Percentiles rank a stretch among this genome's conserved stretches.
These are phyloP conservation scores for Himalopsyche japonica DNA, from an alignment of 2,888 invertebrate species.

Conservation along the genomic window DNA sequence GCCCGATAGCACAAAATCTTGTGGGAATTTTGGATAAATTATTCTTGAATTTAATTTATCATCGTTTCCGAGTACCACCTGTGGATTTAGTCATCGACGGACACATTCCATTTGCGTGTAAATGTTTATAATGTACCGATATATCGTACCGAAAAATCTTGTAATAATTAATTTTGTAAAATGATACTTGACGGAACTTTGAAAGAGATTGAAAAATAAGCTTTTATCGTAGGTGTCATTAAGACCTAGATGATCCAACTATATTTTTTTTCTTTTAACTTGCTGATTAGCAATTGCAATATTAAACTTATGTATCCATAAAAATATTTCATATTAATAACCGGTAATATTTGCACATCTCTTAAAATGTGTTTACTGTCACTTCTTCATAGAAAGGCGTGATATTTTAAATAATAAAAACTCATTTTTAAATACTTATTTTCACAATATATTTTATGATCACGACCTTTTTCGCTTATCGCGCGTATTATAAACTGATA, in stretches of 20 bases:
- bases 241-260: neutral
- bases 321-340: too few relatives aligned
- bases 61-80: slow-evolving; percentile 14
- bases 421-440: too few relatives aligned
- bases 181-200: neutral
- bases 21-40: neutral
- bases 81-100: slow-evolving; percentile 5
- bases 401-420: too few relatives aligned
- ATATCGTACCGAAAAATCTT: neutral
- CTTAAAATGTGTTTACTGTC: too few relatives aligned
- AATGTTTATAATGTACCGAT: neutral
- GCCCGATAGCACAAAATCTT: neutral
- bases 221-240: neutral
- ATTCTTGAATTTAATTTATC: slow-evolving; percentile 5
- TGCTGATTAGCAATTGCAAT: too few relatives aligned
- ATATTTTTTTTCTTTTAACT: neutral
- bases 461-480: too few relatives aligned
- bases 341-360: too few relatives aligned
- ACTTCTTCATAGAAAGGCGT: too few relatives aligned
- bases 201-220: neutral
- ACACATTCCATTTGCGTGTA: slow-evolving; percentile 3
- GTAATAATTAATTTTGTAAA: neutral
- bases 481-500: too few relatives aligned
- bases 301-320: too few relatives aligned
- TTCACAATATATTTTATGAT: too few relatives aligned